Conservation (phyloP, 2,113 vertebrate species). For the Stigmatopora argus region DNA sequence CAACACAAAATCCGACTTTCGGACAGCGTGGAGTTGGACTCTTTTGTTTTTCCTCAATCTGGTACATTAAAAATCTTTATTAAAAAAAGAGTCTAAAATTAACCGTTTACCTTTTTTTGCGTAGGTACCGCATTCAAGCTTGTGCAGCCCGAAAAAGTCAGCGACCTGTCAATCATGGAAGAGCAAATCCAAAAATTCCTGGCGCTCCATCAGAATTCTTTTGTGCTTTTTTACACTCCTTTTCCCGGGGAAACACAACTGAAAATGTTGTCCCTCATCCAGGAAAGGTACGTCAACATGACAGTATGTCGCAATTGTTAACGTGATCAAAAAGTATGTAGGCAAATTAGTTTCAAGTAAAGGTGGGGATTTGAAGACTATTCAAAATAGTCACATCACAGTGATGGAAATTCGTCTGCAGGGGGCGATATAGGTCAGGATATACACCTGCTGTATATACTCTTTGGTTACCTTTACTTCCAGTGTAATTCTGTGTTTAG, state of each 20-base stretch:
- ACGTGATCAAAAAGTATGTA: background rate
- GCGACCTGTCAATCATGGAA: constrained; percentile 61
- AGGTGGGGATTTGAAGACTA: too few species aligned
- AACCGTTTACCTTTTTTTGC: constrained; percentile 5
- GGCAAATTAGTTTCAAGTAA: too few species aligned
- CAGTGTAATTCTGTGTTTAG: too few species aligned
- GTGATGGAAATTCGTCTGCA: too few species aligned
- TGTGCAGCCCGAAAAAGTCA: constrained; percentile 69
- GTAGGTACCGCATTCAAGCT: constrained; percentile 87
- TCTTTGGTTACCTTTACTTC: too few species aligned
- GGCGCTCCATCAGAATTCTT: constrained; percentile 83
- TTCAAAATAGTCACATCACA: too few species aligned
- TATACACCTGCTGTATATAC: too few species aligned
- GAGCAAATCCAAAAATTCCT: constrained; percentile 76
- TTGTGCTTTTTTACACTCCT: constrained; percentile 79
- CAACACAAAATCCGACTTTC: constrained; percentile 82
- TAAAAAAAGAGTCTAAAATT: background rate
- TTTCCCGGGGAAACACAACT: constrained; percentile 76
- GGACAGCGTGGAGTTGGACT: constrained; percentile 74
- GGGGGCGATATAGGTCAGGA: too few species aligned
- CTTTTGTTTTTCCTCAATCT: constrained; percentile 84
- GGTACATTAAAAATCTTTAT: constrained; percentile 54
- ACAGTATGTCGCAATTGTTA: too few species aligned
- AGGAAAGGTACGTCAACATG: constrained; percentile 74
- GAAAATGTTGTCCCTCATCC: constrained; percentile 76